Evolutionary conservation across 2,113 vertebrate genomes (phyloP).

Genomic region (Verasper variegatus): DNA sequence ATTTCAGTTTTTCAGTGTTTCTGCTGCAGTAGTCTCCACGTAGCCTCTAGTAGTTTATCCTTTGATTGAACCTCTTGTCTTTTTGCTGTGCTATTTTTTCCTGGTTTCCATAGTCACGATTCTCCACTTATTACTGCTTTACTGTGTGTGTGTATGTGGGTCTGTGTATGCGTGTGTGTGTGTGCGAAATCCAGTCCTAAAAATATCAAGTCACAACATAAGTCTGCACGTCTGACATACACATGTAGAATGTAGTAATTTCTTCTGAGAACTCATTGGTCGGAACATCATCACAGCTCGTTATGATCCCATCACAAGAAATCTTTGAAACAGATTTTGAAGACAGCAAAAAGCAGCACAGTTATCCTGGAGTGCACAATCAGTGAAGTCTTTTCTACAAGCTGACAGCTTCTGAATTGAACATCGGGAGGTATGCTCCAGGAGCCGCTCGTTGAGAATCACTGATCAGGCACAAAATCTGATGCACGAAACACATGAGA

Average conservation of each 20-base stretch:
- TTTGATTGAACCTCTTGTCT: slow-evolving; percentile 24
- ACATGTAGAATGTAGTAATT: no score
- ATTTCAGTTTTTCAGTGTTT: slow-evolving; percentile 32
- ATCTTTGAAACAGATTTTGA: neutral
- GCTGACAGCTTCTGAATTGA: neutral
- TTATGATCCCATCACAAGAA: no score
- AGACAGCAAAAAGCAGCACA: neutral
- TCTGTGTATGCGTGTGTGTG: no score
- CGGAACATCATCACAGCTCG: no score
- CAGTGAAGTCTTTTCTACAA: neutral
- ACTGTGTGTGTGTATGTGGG: neutral
- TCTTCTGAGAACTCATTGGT: no score
- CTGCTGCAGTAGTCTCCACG: slow-evolving; percentile 20
- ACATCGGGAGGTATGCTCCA: neutral
- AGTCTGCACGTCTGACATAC: no score
- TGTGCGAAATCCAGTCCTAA: no score
- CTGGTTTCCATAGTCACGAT: neutral
- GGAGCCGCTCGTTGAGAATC: neutral
- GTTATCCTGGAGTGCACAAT: neutral
- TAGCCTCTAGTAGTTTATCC: slow-evolving; percentile 34
- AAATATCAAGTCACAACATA: no score
- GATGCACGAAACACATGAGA: neutral
- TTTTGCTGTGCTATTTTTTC: neutral
- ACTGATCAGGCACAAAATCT: neutral
- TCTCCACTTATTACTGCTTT: neutral